phyloP scores from a whole-genome alignment of 1,140 invertebrate genomes.

The Papilio dardanus region DNA sequence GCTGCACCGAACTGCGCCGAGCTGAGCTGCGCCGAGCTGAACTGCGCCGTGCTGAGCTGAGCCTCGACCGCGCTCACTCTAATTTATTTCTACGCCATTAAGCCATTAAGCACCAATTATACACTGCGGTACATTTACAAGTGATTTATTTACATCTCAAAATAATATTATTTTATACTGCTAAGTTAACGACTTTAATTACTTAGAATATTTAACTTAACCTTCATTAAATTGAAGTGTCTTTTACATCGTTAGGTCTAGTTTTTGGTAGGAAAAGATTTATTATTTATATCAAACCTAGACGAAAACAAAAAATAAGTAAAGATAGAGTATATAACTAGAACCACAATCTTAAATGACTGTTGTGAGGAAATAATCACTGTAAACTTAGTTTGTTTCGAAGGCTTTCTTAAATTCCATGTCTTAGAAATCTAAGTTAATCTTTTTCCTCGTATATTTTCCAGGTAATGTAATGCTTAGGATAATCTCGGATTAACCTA shows the following conservation, averaged over 20 bases:
- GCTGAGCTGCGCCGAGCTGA: not conserved
- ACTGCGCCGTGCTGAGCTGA: not conserved
- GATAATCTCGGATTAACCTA: not conserved
- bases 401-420: no score
- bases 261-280: not conserved
- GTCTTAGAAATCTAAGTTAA: no score
- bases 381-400: no score
- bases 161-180: not conserved
- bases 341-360: no score
- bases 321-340: no score
- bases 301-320: no score
- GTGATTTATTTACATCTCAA: not conserved
- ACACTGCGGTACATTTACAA: constrained; percentile 9
- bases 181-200: not conserved
- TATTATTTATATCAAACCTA: no score
- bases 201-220: not conserved
- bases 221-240: not conserved
- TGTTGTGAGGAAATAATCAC: no score
- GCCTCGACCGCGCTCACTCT: not conserved
- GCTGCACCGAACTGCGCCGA: not conserved
- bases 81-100: constrained; percentile 6
- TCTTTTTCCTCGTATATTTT: not conserved
- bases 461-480: not conserved
- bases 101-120: constrained; percentile 15
- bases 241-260: not conserved